A percentile compares a stretch with the other conserved stretches of the same genome.
These are phyloP conservation scores for Heliconius congener DNA, from an alignment of 1,140 invertebrate genomes.

Conservation along the genomic window DNA sequence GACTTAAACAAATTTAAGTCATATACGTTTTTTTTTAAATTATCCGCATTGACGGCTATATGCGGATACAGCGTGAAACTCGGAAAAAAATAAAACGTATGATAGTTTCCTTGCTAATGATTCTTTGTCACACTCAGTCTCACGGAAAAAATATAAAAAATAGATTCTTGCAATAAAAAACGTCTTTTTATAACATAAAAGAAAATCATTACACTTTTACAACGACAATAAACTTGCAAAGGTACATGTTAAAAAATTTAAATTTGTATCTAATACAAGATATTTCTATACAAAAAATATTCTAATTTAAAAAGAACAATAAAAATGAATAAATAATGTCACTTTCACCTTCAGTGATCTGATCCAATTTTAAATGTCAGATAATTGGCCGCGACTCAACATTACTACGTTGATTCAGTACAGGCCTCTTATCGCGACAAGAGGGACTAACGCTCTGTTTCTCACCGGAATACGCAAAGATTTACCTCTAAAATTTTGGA, in stretches of 20 bases:
- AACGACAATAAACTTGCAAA: neutral
- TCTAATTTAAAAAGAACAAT: neutral
- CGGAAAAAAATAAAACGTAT: neutral
- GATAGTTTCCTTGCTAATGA: neutral
- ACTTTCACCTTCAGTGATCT: conserved; percentile 34
- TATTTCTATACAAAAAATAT: neutral
- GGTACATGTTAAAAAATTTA: neutral
- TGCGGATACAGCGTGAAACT: no score
- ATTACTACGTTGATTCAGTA: conserved; percentile 50
- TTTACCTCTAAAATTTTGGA: neutral
- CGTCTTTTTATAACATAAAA: neutral
- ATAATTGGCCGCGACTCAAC: conserved; percentile 72
- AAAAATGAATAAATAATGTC: conserved; percentile 22
- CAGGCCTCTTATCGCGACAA: conserved; percentile 46
- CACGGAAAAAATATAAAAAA: neutral
- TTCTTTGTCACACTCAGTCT: neutral
- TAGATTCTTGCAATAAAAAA: neutral
- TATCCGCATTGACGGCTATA: no score
- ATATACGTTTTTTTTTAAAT: no score
- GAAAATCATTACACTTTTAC: neutral
- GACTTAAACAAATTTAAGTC: no score
- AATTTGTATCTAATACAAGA: neutral
- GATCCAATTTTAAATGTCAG: conserved; percentile 81
- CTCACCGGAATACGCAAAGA: conserved; percentile 23
- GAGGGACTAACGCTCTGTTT: conserved; percentile 37